Evolutionary conservation across 2,113 vertebrate species (phyloP).

Genomic region (Poicephalus gulielmi): DNA sequence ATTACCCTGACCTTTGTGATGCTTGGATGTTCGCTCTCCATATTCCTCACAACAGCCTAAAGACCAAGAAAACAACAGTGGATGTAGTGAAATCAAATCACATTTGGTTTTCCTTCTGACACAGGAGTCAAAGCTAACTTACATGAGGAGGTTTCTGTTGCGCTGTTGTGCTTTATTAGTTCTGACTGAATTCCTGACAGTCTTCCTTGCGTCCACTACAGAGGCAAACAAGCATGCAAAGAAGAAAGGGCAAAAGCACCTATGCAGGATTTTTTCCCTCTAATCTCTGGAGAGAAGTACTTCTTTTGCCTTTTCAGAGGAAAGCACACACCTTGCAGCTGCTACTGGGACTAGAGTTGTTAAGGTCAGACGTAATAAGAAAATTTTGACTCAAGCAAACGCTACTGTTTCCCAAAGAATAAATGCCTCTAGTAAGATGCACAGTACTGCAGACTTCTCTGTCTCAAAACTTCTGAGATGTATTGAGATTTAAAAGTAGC

Average conservation of each 20-base stretch:
- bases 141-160: not conserved
- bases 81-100: not conserved
- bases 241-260: not conserved
- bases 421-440: not conserved
- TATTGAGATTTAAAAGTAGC: not conserved
- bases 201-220: not conserved
- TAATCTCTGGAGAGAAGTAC: not conserved
- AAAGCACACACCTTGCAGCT: not conserved
- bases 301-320: not conserved
- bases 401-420: not conserved
- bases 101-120: not conserved
- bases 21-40: not conserved
- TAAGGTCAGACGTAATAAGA: not conserved
- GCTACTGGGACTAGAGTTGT: not conserved
- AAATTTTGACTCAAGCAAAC: not conserved
- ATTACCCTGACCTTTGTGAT: not conserved
- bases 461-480: not conserved
- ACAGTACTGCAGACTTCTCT: not conserved
- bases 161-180: not conserved
- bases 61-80: not conserved
- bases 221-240: not conserved
- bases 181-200: not conserved
- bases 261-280: not conserved
- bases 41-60: not conserved
- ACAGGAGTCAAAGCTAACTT: not conserved